Conservation (phyloP, 2,113 vertebrate species). For the Nycticebus coucang region DNA sequence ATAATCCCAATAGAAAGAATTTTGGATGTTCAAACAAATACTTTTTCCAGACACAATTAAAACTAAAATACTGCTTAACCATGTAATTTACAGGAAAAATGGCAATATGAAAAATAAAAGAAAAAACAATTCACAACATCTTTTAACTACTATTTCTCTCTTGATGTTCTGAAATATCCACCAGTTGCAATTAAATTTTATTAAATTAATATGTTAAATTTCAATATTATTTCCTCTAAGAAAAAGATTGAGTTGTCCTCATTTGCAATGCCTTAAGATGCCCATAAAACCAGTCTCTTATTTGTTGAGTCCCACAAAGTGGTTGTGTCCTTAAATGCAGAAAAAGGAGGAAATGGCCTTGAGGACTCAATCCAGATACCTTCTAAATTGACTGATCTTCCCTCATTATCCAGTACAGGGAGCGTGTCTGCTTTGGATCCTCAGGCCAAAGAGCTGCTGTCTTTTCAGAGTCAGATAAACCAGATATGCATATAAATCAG, state of each 20-base stretch:
- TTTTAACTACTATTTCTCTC: not conserved
- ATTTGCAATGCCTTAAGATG: not conserved
- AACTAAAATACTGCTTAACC: not conserved
- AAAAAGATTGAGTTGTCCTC: not conserved
- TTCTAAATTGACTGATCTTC: conserved; percentile 11
- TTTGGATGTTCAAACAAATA: not conserved
- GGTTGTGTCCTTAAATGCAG: conserved; percentile 2
- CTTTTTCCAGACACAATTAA: not conserved
- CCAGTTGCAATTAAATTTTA: not conserved
- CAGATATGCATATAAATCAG: conserved; percentile 30
- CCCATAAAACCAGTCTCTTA: not conserved
- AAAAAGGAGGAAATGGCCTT: conserved; percentile 19
- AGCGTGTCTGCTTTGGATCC: not conserved
- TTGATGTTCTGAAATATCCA: not conserved
- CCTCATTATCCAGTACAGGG: not conserved
- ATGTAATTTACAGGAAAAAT: not conserved
- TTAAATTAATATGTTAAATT: not conserved
- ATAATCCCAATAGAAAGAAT: not conserved
- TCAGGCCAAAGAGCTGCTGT: not conserved
- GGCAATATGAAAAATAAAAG: not conserved
- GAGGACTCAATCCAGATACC: not conserved
- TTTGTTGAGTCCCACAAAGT: not conserved
- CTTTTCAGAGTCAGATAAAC: conserved; percentile 26
- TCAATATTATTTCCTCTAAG: not conserved
- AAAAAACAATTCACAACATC: not conserved